Evolutionary conservation across 2,797 vertebrate species (phyloP), one percentile per base, ranked within the genome.

Genomic region (Alca torda): DNA sequence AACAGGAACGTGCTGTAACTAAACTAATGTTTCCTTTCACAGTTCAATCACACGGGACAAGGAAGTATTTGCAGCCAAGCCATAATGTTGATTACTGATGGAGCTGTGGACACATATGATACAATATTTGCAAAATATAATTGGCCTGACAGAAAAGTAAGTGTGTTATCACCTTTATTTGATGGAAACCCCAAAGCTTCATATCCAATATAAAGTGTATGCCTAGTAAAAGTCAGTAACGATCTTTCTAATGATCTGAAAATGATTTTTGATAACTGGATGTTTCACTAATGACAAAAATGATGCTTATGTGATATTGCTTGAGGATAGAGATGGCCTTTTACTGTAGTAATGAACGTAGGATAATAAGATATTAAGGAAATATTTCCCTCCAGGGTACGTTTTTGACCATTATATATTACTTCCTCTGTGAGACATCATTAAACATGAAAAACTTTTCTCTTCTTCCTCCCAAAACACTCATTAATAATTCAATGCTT

Each of bases 21-120:
- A 80, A 84, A 45, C 75, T 28, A 28, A 67, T 86, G 4, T 93
- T 91, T 96, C 41, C 89, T 91, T 96, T 82, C 74, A 59, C 96
- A 99, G 99, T 99, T 99, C 97, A 99, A 99, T 85, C 98, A 99
- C 97, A 99, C 99, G 9, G 99, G 99, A 79, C 98, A 99, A 95
- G 99, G 99, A 21, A 99, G 99, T 82, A 99, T 99, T 94, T 99
- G 99, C 94, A 99, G 99, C 97, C 99, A 99, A 97, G 99, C 99
- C 93, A 99, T 99, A 96, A 99, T 99, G 99, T 90, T 99, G 96
- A 99, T 99, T 97, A 99, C 99, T 5, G 99, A 99, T 77, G 99
- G 99, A 77, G 99, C 99, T 3, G 99, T 99, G 96, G 99, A 99
- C 96, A 99, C 99, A 4, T 99, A 99, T 1, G 99, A 99, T 37